Evolutionary conservation across 2,888 invertebrate species (phyloP).

Genomic region (Diachrysia chrysitis): DNA sequence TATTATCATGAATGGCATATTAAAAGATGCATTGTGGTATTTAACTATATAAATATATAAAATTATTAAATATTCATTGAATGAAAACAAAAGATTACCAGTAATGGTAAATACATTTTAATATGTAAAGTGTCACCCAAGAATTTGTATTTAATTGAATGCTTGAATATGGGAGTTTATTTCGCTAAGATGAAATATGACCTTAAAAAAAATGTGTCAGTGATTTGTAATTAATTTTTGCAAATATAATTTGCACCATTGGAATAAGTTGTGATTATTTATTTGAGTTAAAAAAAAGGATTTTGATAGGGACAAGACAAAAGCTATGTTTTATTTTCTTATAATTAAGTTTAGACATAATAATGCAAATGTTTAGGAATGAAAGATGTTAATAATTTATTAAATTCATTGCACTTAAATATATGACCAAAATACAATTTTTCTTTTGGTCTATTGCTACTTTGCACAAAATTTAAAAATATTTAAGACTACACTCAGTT

Average conservation of each 20-base stretch:
- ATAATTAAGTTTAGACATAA: background rate
- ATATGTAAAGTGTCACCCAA: constrained; percentile 27
- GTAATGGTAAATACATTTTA: background rate
- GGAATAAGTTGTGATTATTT: constrained; percentile 20
- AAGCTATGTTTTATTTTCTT: background rate
- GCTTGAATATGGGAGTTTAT: constrained; percentile 8
- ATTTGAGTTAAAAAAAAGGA: background rate
- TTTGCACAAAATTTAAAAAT: background rate
- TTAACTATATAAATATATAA: too few relatives aligned
- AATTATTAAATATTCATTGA: too few relatives aligned
- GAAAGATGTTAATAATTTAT: background rate
- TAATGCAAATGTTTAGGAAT: background rate
- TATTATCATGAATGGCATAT: too few relatives aligned
- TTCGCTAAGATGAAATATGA: constrained; percentile 19
- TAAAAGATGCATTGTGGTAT: too few relatives aligned
- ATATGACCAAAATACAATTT: background rate
- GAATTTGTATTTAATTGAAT: constrained; percentile 27
- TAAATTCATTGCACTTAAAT: background rate
- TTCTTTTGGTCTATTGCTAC: background rate
- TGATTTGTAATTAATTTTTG: constrained; percentile 39
- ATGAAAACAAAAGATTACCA: background rate
- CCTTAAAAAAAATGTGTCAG: constrained; percentile 38
- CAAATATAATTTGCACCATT: constrained; percentile 44
- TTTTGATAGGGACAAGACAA: background rate
- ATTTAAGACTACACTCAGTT: background rate